A percentile compares a stretch with the other conserved stretches of the same genome.
Evolutionary conservation across 2,113 vertebrate genomes (phyloP).

Genomic region (Brachyistius frenatus): DNA sequence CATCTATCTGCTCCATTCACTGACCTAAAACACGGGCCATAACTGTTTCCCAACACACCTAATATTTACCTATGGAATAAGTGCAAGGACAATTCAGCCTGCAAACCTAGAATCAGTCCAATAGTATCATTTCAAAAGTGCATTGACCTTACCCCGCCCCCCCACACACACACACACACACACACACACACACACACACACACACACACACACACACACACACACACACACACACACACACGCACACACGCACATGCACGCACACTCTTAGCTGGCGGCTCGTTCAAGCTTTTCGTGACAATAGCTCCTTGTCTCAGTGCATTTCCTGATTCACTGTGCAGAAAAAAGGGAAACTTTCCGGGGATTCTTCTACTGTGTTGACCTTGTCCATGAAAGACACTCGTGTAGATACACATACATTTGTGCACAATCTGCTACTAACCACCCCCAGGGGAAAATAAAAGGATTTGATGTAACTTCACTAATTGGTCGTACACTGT

Average conservation of each 20-base stretch:
- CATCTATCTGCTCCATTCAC: no score
- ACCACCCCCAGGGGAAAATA: slow-evolving; percentile 33
- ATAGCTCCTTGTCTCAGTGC: slow-evolving; percentile 54
- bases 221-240: slow-evolving; percentile 19
- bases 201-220: slow-evolving; percentile 37
- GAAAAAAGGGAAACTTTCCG: slow-evolving; percentile 72
- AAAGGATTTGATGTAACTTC: slow-evolving; percentile 37
- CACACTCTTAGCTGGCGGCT: neutral
- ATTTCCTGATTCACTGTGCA: slow-evolving; percentile 61
- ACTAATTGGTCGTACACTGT: slow-evolving; percentile 12
- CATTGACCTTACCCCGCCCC: slow-evolving; percentile 13
- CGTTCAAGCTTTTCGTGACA: slow-evolving; percentile 43
- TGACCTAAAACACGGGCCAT: neutral
- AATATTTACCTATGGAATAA: slow-evolving; percentile 30
- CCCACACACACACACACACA: slow-evolving; percentile 6
- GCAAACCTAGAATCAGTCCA: neutral
- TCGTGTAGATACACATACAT: slow-evolving; percentile 17
- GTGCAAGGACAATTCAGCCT: slow-evolving; percentile 20
- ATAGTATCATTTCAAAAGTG: slow-evolving; percentile 14
- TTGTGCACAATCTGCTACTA: slow-evolving; percentile 5
- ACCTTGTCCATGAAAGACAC: slow-evolving; percentile 45
- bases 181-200: slow-evolving; percentile 22
- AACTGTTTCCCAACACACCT: slow-evolving; percentile 7
- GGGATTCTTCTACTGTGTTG: slow-evolving; percentile 66
- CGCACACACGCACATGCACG: slow-evolving; percentile 35